Evolutionary conservation across 2,888 invertebrate species (phyloP).

Genomic region (Hypomecis atomaria): DNA sequence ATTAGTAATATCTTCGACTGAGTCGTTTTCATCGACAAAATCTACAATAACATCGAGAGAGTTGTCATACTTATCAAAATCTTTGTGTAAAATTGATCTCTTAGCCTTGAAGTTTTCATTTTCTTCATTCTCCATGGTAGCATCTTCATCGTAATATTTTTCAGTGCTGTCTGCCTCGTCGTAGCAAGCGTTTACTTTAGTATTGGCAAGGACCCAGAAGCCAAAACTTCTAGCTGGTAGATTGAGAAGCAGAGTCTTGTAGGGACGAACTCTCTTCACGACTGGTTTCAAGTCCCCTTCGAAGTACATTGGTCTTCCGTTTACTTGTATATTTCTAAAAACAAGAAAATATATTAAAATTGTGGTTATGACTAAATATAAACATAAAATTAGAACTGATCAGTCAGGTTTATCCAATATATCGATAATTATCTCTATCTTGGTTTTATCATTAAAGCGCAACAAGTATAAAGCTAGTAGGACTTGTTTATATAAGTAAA

Average conservation of each 20-base stretch:
- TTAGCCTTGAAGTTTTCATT: constrained; percentile 49
- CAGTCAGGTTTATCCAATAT: no score
- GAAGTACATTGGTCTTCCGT: constrained; percentile 85
- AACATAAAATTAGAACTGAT: not conserved
- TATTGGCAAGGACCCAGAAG: constrained; percentile 90
- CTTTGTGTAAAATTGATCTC: constrained; percentile 51
- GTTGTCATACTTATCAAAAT: constrained; percentile 45
- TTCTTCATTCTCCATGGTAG: constrained; percentile 44
- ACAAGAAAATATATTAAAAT: constrained; percentile 28
- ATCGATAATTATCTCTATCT: no score
- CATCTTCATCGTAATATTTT: constrained; percentile 32
- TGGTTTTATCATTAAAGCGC: no score
- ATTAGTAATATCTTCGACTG: constrained; percentile 37
- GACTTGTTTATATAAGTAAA: no score
- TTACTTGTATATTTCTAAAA: constrained; percentile 86
- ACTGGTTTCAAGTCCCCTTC: constrained; percentile 84
- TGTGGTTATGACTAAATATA: not conserved
- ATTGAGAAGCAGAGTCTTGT: constrained; percentile 82
- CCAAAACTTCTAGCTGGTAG: constrained; percentile 88
- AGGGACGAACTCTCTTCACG: constrained; percentile 79
- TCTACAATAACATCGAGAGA: constrained; percentile 44
- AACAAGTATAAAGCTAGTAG: no score
- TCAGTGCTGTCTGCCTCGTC: constrained; percentile 47
- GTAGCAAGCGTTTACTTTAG: constrained; percentile 85
- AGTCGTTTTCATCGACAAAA: constrained; percentile 44